Evolutionary conservation across 2,888 invertebrate genomes (phyloP).

Genomic region (Agrochola circellaris): DNA sequence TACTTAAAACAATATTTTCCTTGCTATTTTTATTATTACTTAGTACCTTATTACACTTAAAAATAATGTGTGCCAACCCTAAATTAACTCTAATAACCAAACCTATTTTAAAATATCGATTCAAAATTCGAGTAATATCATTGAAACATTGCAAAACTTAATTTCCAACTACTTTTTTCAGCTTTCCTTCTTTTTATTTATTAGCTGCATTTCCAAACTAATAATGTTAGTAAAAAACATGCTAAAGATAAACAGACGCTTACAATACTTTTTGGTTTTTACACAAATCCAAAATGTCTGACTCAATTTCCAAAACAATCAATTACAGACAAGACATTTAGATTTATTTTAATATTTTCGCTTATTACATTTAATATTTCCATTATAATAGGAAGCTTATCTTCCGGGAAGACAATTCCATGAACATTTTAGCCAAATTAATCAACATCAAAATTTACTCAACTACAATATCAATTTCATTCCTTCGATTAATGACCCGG

Average conservation of each 20-base stretch:
- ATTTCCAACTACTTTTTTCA: conserved; percentile 38
- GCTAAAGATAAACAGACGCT: conserved; percentile 68
- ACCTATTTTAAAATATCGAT: conserved; percentile 69
- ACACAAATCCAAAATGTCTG: conserved; percentile 62
- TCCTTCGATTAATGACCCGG: background rate
- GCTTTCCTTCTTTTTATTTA: conserved; percentile 12
- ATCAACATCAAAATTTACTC: conserved; percentile 55
- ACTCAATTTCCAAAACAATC: conserved; percentile 45
- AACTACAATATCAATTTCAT: conserved; percentile 39
- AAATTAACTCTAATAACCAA: conserved; percentile 67
- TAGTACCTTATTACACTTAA: conserved; percentile 42
- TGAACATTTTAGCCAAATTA: conserved; percentile 59
- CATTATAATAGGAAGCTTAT: conserved; percentile 62
- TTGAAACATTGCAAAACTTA: conserved; percentile 61
- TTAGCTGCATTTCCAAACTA: conserved; percentile 62
- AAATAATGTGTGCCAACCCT: conserved; percentile 60
- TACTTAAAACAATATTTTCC: conserved; percentile 51
- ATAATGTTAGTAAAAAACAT: conserved; percentile 63
- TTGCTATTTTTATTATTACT: conserved; percentile 19
- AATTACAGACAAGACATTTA: conserved; percentile 54
- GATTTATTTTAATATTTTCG: conserved; percentile 52
- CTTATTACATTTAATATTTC: conserved; percentile 58
- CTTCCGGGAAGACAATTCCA: conserved; percentile 69
- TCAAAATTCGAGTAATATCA: conserved; percentile 78
- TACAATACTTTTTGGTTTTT: conserved; percentile 68